These are phyloP conservation scores for Hypotaenidia okinawae DNA, from an alignment of 2,797 vertebrate species.

Conservation along the genomic window DNA sequence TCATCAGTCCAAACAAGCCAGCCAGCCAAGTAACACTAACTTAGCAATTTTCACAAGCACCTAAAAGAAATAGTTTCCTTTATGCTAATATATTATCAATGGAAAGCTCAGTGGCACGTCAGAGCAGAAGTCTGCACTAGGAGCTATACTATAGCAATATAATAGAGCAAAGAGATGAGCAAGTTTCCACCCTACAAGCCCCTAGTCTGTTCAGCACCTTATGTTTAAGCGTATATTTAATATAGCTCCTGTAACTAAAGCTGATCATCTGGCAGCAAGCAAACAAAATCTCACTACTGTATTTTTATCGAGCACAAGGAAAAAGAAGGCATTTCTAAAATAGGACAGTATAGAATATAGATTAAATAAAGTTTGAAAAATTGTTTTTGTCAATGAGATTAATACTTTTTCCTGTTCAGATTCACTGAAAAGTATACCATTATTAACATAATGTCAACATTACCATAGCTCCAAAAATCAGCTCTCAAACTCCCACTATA, in stretches of 20 bases:
- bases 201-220: not conserved
- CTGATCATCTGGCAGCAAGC: not conserved
- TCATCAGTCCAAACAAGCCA: not conserved
- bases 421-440: not conserved
- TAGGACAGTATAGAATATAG: accelerated
- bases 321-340: not conserved
- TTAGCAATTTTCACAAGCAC: not conserved
- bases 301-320: not conserved
- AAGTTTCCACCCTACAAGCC: not conserved
- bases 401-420: not conserved
- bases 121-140: not conserved
- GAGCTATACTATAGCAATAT: not conserved
- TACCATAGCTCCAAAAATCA: not conserved
- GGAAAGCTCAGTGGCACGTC: not conserved
- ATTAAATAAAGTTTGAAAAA: not conserved
- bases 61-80: not conserved
- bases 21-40: not conserved
- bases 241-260: not conserved
- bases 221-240: not conserved
- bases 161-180: not conserved
- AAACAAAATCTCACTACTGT: not conserved
- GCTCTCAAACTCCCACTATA: not conserved
- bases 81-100: not conserved
- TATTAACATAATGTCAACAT: not conserved
- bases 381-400: not conserved